Percentiles rank a stretch among this genome's conserved stretches.
phyloP scores from a whole-genome alignment of 2,888 invertebrate species.

The Achlya flavicornis region DNA sequence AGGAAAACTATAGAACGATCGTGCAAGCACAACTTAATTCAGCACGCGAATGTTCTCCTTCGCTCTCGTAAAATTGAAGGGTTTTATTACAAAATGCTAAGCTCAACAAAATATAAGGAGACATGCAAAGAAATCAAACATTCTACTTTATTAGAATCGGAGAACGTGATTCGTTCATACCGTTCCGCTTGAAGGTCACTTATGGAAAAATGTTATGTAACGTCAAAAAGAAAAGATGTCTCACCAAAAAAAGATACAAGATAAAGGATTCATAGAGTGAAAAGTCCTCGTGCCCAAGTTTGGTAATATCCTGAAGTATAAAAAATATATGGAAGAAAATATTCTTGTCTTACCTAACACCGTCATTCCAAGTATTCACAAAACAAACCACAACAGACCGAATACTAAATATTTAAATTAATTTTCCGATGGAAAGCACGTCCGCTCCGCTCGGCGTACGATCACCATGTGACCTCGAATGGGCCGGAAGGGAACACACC shows the following conservation, averaged over 20 bases:
- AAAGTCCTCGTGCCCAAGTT: background rate
- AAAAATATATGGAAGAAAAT: background rate
- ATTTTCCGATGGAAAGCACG: constrained; percentile 48
- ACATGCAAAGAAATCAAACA: constrained; percentile 38
- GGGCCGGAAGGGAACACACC: constrained; percentile 66
- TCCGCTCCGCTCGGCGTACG: constrained; percentile 55
- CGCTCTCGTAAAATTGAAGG: background rate
- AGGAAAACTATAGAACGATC: background rate
- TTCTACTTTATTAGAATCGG: constrained; percentile 19
- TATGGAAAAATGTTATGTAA: constrained; percentile 51
- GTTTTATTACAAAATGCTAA: constrained; percentile 8
- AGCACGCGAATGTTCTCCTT: constrained; percentile 6
- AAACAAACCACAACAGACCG: constrained; percentile 33
- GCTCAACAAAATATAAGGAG: constrained; percentile 12
- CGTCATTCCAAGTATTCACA: constrained; percentile 59
- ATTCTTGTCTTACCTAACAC: constrained; percentile 62
- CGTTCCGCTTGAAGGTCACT: constrained; percentile 43
- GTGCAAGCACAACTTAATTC: background rate
- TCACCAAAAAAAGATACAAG: constrained; percentile 21
- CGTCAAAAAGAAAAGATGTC: constrained; percentile 21
- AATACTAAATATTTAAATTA: constrained; percentile 28
- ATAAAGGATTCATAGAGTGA: constrained; percentile 14
- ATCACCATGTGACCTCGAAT: constrained; percentile 75
- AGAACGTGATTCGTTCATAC: constrained; percentile 25
- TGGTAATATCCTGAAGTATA: background rate